A percentile compares a stretch with the other conserved stretches of the same genome.
Evolutionary conservation across 2,888 invertebrate species (phyloP).

Genomic region (Zonitis immaculata): DNA sequence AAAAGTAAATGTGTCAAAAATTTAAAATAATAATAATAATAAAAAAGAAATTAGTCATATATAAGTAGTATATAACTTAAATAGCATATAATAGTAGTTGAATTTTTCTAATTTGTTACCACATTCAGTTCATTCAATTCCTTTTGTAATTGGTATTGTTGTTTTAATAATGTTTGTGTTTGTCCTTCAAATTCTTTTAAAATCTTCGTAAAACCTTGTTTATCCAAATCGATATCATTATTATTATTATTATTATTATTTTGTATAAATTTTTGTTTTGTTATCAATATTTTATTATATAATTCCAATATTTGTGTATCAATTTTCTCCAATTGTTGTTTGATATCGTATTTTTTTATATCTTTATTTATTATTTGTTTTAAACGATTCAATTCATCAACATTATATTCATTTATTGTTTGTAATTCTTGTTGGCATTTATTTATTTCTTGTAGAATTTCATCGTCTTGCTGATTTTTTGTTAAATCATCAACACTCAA

Average conservation of each 20-base stretch:
- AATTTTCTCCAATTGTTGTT: conserved; percentile 43
- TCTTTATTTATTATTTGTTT: conserved; percentile 40
- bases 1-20: conserved; percentile 23
- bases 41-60: not conserved
- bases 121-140: conserved; percentile 11
- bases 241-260: conserved; percentile 44
- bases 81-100: too few species aligned
- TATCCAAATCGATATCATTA: conserved; percentile 35
- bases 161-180: conserved; percentile 40
- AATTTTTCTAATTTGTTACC: not conserved
- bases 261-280: conserved; percentile 77
- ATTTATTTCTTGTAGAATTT: conserved; percentile 82
- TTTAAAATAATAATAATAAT: not conserved
- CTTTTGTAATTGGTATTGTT: conserved; percentile 30
- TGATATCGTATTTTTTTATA: conserved; percentile 42
- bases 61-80: too few species aligned
- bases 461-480: conserved; percentile 69
- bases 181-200: conserved; percentile 39
- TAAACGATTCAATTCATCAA: conserved; percentile 42
- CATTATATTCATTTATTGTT: conserved; percentile 74
- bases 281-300: conserved; percentile 73
- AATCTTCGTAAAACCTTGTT: conserved; percentile 32
- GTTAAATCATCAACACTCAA: conserved; percentile 65
- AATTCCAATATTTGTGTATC: conserved; percentile 60
- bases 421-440: conserved; percentile 79